Evolutionary conservation across 2,113 vertebrate species (phyloP).

Genomic region (Seriola rivoliana): DNA sequence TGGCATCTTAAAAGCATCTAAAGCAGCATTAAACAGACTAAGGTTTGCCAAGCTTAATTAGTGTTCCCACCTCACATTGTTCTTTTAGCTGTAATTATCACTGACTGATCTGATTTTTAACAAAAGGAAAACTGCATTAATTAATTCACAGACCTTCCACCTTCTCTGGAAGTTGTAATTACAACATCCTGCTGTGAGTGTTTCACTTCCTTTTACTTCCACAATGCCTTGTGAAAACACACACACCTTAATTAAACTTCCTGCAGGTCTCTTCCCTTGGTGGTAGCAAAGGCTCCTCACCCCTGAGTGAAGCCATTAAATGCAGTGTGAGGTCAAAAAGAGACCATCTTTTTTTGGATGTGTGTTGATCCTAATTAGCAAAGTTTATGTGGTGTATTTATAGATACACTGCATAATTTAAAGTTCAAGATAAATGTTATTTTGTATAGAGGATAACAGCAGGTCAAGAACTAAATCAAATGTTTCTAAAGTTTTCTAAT

Average conservation of each 20-base stretch:
- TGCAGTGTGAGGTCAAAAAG: constrained; percentile 26
- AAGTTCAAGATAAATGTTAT: neutral
- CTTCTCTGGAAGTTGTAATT: constrained; percentile 66
- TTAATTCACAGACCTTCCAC: constrained; percentile 61
- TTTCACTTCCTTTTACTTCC: constrained; percentile 45
- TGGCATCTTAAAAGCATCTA: constrained; percentile 10
- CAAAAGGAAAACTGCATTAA: constrained; percentile 44
- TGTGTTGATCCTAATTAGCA: constrained; percentile 36
- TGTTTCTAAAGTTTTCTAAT: neutral
- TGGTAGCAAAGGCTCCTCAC: constrained; percentile 10
- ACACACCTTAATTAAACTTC: constrained; percentile 72
- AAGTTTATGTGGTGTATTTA: constrained; percentile 23
- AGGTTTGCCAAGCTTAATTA: constrained; percentile 23
- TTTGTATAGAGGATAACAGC: neutral
- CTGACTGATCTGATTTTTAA: constrained; percentile 38
- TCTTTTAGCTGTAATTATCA: constrained; percentile 43
- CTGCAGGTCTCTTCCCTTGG: constrained; percentile 51
- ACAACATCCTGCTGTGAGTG: constrained; percentile 27
- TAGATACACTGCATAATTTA: neutral
- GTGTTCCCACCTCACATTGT: neutral
- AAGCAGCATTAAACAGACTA: constrained; percentile 1
- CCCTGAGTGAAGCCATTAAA: constrained; percentile 38
- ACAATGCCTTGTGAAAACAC: constrained; percentile 20
- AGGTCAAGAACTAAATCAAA: neutral
- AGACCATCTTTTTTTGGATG: constrained; percentile 15